phyloP scores from a whole-genome alignment of 2,113 vertebrate species.

The Nycticryphes semicollaris region DNA sequence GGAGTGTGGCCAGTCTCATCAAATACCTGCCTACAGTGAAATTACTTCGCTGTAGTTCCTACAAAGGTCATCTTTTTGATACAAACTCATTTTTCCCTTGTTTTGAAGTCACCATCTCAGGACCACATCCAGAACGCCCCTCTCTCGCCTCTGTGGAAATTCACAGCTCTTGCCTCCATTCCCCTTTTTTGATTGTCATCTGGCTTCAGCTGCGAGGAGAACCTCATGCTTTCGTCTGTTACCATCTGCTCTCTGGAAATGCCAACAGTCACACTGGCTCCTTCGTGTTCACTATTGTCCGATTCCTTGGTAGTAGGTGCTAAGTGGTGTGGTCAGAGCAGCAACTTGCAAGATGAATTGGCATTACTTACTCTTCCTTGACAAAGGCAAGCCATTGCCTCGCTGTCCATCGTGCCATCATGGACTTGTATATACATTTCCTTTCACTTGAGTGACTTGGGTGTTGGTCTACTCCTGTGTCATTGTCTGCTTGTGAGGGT shows the following conservation, averaged over 20 bases:
- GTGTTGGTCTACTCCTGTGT: accelerated
- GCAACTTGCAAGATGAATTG: background rate
- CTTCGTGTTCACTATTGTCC: background rate
- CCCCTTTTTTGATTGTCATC: background rate
- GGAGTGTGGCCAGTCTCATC: background rate
- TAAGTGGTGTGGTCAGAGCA: background rate
- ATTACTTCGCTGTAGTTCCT: background rate
- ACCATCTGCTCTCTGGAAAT: background rate
- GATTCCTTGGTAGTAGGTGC: background rate
- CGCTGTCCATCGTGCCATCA: accelerated
- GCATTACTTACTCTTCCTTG: accelerated
- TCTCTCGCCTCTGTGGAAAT: accelerated
- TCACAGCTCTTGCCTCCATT: accelerated
- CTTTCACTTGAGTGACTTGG: background rate
- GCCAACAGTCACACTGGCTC: accelerated
- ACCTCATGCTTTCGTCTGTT: background rate
- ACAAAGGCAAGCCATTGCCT: background rate
- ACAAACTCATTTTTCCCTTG: background rate
- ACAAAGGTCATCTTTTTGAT: background rate
- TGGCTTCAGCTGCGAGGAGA: background rate
- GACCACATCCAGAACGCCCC: accelerated
- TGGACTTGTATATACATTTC: background rate
- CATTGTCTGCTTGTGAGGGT: background rate
- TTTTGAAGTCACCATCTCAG: background rate
- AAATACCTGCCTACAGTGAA: background rate